Evolutionary conservation across 2,797 vertebrate species (phyloP).

Genomic region (Myripristis murdjan): DNA sequence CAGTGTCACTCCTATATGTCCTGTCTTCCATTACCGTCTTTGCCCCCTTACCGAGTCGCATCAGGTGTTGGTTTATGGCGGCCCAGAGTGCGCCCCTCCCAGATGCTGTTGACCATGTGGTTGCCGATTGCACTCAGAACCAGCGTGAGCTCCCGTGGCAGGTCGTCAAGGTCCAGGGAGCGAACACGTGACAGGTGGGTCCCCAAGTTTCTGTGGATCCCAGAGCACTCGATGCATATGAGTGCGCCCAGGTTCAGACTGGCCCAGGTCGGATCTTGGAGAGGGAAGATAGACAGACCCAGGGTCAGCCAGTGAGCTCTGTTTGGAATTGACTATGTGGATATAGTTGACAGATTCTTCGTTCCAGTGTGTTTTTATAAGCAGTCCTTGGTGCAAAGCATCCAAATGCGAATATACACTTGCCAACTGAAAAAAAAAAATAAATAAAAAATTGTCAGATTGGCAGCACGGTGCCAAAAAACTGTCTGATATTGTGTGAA

Average conservation of each 20-base stretch:
- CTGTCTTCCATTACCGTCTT: neutral
- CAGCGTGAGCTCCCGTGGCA: conserved; percentile 92
- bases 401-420: neutral
- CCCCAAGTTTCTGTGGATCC: conserved; percentile 94
- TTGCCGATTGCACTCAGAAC: conserved; percentile 94
- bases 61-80: conserved; percentile 90
- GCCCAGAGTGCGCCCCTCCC: conserved; percentile 91
- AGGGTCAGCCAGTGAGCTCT: conserved; percentile 4
- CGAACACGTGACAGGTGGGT: conserved; percentile 94
- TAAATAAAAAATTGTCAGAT: neutral
- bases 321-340: neutral
- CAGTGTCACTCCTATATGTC: neutral
- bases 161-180: conserved; percentile 93
- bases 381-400: neutral
- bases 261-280: conserved; percentile 93
- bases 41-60: conserved; percentile 86
- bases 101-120: conserved; percentile 91
- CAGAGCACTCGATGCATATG: conserved; percentile 96
- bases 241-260: conserved; percentile 94
- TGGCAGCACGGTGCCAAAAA: neutral
- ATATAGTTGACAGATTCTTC: neutral
- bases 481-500: conserved; percentile 25
- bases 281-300: neutral
- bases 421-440: neutral
- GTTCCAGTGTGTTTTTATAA: conserved; percentile 2